Conservation (phyloP, 1,140 invertebrate species). For the Brachionus angularis region DNA sequence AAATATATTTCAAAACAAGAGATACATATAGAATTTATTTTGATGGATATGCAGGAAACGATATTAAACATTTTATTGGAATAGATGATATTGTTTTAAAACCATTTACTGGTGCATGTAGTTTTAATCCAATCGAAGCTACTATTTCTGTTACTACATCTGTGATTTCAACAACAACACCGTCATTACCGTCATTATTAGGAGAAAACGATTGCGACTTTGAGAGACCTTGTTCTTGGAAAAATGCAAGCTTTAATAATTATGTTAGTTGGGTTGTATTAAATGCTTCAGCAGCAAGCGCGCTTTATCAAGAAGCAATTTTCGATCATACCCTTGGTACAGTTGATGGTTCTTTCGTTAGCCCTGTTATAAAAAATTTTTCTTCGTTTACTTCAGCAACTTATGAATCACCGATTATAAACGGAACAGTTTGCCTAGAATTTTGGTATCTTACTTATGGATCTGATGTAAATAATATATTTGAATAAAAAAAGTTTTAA, state of each 20-base stretch:
- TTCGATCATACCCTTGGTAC: constrained; percentile 52
- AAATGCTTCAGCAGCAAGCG: background rate
- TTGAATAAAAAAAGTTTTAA: background rate
- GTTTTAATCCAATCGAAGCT: background rate
- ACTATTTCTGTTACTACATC: background rate
- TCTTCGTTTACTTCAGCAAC: background rate
- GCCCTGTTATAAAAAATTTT: constrained; percentile 18
- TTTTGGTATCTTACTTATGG: constrained; percentile 43
- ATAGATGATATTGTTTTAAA: constrained; percentile 3
- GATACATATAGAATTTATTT: constrained; percentile 22
- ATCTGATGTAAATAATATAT: constrained; percentile 16
- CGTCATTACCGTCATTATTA: background rate
- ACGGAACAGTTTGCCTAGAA: constrained; percentile 19
- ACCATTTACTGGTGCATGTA: background rate
- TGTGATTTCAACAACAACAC: background rate
- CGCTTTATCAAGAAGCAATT: constrained; percentile 46
- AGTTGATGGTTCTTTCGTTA: constrained; percentile 46
- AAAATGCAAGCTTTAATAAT: background rate
- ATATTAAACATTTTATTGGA: constrained; percentile 8
- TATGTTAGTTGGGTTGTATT: background rate
- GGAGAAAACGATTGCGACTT: constrained; percentile 1
- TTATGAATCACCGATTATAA: constrained; percentile 20
- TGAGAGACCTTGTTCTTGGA: constrained; percentile 4
- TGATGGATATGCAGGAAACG: constrained; percentile 9
- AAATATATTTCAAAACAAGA: constrained; percentile 27